Conservation (phyloP, 1,140 invertebrate genomes). For the Drosophila busckii region DNA sequence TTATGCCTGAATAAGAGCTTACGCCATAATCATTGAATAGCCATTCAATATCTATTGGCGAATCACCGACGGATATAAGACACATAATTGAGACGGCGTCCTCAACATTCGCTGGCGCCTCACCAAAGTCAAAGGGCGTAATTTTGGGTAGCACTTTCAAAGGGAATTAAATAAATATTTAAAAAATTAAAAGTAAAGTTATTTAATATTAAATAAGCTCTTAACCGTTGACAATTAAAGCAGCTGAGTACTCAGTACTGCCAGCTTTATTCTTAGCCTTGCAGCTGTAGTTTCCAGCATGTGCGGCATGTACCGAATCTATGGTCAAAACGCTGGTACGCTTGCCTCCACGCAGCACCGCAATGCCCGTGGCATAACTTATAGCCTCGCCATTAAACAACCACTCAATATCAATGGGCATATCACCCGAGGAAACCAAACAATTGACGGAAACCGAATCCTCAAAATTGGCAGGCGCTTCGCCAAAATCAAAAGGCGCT, state of each 20-base stretch:
- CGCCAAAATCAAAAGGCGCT: constrained; percentile 84
- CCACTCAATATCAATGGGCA: constrained; percentile 89
- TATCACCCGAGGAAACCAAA: constrained; percentile 89
- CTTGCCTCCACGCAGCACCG: constrained; percentile 65
- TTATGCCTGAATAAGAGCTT: constrained; percentile 84
- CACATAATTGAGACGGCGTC: constrained; percentile 88
- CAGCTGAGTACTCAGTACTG: constrained; percentile 82
- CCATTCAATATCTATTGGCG: constrained; percentile 88
- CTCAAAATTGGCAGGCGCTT: constrained; percentile 83
- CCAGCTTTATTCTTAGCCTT: constrained; percentile 88
- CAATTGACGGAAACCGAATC: constrained; percentile 87
- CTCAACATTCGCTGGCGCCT: constrained; percentile 88
- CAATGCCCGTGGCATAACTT: constrained; percentile 59
- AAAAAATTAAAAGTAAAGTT: background rate
- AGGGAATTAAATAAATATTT: constrained; percentile 1
- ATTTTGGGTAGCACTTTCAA: constrained; percentile 57
- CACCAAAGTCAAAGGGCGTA: constrained; percentile 84
- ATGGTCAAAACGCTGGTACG: constrained; percentile 86
- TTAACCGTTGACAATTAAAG: constrained; percentile 87
- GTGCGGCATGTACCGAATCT: constrained; percentile 84
- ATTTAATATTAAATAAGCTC: background rate
- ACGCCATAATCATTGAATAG: constrained; percentile 85
- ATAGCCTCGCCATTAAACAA: constrained; percentile 83
- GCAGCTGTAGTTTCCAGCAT: constrained; percentile 86
- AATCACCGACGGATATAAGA: constrained; percentile 87